Percentiles rank a stretch among this genome's conserved stretches.
Conservation (phyloP, 2,797 vertebrate genomes). For the Triplophysa yarkandensis region DNA sequence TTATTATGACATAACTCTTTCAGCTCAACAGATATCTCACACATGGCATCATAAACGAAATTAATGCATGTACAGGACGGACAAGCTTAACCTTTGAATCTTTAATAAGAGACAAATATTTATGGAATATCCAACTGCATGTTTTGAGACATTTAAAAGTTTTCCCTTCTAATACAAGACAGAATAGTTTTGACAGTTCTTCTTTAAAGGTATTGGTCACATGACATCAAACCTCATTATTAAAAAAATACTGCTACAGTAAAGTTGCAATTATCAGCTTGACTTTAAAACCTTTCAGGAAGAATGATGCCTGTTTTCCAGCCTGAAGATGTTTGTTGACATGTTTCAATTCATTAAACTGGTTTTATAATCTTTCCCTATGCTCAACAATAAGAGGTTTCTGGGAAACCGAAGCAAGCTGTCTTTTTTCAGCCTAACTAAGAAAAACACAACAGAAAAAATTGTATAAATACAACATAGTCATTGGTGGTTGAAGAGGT, state of each 20-base stretch:
- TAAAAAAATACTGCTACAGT: neutral
- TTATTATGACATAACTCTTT: slow-evolving; percentile 11
- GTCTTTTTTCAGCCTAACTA: neutral
- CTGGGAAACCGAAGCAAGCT: neutral
- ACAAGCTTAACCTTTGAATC: neutral
- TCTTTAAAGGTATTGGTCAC: neutral
- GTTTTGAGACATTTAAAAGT: neutral
- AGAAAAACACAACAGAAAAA: slow-evolving; percentile 9
- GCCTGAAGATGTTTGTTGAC: slow-evolving; percentile 59
- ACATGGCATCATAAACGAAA: neutral
- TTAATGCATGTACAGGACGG: neutral
- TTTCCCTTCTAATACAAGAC: neutral
- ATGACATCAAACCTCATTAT: neutral
- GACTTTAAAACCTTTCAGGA: slow-evolving; percentile 60
- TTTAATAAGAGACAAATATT: neutral
- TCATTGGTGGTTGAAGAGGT: neutral
- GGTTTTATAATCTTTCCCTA: neutral
- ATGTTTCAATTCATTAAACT: slow-evolving; percentile 34
- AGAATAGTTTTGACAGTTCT: neutral
- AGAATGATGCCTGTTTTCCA: slow-evolving; percentile 55
- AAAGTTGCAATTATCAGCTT: too few species aligned
- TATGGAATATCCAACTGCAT: neutral
- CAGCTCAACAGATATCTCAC: neutral
- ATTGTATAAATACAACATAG: neutral
- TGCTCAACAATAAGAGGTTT: slow-evolving; percentile 14